phyloP scores from a whole-genome alignment of 1,140 invertebrate genomes.

The Drosophila tropicalis region DNA sequence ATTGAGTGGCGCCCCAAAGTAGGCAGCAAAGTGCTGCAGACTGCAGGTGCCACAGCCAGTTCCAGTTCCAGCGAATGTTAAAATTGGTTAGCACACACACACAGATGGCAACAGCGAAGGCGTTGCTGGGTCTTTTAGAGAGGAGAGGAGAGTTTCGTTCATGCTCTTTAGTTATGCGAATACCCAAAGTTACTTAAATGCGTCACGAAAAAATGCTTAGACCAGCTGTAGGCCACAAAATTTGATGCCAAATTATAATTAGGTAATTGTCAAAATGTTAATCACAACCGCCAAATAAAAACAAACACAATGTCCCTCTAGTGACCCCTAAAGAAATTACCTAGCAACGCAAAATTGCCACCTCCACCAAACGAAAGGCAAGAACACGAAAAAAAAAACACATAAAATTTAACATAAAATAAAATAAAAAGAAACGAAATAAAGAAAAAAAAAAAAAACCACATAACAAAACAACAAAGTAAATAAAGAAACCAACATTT shows the following conservation, averaged over 20 bases:
- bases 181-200: conserved; percentile 51
- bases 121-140: too few relatives aligned
- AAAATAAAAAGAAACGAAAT: neutral
- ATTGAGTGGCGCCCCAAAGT: conserved; percentile 76
- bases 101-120: neutral
- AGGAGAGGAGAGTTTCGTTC: conserved; percentile 1
- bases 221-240: conserved; percentile 5
- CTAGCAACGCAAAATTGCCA: conserved; percentile 37
- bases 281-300: conserved; percentile 30
- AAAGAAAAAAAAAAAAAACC: conserved; percentile 1
- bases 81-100: conserved; percentile 12
- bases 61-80: conserved; percentile 34
- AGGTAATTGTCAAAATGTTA: conserved; percentile 33
- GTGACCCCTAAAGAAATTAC: conserved; percentile 62
- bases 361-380: neutral
- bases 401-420: neutral
- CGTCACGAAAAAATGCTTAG: too few relatives aligned
- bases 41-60: conserved; percentile 57
- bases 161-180: conserved; percentile 59
- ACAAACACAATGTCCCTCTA: conserved; percentile 41
- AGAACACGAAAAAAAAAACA: neutral
- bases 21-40: conserved; percentile 64
- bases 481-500: conserved; percentile 30
- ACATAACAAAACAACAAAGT: conserved; percentile 10
- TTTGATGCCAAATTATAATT: conserved; percentile 13